Evolutionary conservation across 1,140 invertebrate genomes (phyloP).

Genomic region (Philotrypesis tridentata): DNA sequence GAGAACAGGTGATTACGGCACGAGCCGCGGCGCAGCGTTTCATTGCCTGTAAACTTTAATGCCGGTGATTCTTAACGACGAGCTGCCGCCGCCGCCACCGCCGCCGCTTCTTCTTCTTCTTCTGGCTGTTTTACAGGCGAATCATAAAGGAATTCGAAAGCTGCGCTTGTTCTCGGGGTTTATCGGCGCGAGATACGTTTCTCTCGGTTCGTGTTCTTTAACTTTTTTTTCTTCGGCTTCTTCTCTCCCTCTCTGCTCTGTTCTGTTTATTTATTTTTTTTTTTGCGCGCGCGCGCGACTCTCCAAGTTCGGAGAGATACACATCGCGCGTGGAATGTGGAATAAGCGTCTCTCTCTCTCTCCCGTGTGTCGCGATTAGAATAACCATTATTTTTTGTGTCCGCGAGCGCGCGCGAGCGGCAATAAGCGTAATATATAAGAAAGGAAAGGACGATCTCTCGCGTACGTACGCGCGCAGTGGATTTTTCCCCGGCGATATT

Average conservation of each 20-base stretch:
- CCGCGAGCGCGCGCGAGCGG: too few relatives aligned
- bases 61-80: slow-evolving; percentile 5
- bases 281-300: too few relatives aligned
- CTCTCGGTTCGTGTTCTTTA: too few relatives aligned
- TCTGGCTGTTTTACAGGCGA: slow-evolving; percentile 8
- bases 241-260: too few relatives aligned
- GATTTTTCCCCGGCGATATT: not conserved
- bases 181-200: not conserved
- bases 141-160: slow-evolving; percentile 17
- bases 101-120: not conserved
- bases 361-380: not conserved
- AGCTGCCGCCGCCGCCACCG: not conserved
- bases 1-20: slow-evolving; percentile 32
- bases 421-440: not conserved
- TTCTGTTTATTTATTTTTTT: too few relatives aligned
- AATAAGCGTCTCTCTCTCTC: not conserved
- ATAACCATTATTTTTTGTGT: not conserved
- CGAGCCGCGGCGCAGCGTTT: not conserved
- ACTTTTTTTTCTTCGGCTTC: too few relatives aligned
- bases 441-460: not conserved
- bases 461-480: not conserved
- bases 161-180: not conserved
- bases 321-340: not conserved
- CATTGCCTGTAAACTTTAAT: slow-evolving; percentile 14
- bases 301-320: too few relatives aligned